phyloP scores from a whole-genome alignment of 2,888 invertebrate species.

The Dryobotodes eremita region DNA sequence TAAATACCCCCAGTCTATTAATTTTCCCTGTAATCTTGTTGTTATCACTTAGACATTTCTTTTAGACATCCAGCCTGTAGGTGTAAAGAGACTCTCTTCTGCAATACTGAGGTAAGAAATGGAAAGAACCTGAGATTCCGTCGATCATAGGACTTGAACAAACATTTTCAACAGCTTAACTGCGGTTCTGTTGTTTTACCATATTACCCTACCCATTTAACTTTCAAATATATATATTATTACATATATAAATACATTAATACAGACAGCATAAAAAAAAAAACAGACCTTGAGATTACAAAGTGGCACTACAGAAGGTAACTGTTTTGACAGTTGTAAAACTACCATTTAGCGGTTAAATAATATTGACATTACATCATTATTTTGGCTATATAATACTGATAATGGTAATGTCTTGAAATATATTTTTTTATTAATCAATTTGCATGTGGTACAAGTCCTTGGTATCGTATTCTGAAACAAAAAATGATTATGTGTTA shows the following conservation, averaged over 20 bases:
- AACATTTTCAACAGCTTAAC: conserved; percentile 10
- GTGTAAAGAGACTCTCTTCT: conserved; percentile 13
- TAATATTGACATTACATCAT: conserved; percentile 39
- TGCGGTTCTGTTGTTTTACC: conserved; percentile 27
- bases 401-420: conserved; percentile 16
- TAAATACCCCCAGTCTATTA: conserved; percentile 36
- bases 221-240: conserved; percentile 32
- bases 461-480: conserved; percentile 35
- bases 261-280: conserved; percentile 2
- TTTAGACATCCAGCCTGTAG: background rate
- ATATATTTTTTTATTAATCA: conserved; percentile 9
- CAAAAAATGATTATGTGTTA: conserved; percentile 13
- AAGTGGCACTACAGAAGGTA: conserved; percentile 22
- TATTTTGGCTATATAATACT: conserved; percentile 27
- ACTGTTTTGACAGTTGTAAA: background rate
- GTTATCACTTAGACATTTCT: conserved; percentile 34
- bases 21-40: conserved; percentile 50
- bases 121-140: conserved; percentile 21
- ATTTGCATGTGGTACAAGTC: conserved; percentile 32
- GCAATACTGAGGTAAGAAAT: conserved; percentile 43
- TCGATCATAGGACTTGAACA: background rate
- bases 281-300: conserved; percentile 6
- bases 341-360: conserved; percentile 5
- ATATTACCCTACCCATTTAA: conserved; percentile 24
- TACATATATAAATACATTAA: conserved; percentile 9